These are phyloP conservation scores for Drosophila tsacasi DNA, from an alignment of 1,140 invertebrate species.

Conservation along the genomic window DNA sequence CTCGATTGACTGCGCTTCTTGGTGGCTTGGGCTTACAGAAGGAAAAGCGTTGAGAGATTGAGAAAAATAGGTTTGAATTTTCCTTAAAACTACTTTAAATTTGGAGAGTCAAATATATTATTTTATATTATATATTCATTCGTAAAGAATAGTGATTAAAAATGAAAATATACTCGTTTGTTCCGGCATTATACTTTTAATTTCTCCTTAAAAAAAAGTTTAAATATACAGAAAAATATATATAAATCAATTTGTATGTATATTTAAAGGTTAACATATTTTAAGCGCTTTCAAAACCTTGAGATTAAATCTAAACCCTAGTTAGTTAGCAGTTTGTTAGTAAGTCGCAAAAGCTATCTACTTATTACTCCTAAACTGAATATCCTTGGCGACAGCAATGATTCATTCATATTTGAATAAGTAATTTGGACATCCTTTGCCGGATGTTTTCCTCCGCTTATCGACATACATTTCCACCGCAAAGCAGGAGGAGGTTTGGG, in stretches of 20 bases:
- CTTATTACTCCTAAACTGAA: background rate
- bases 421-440: constrained; percentile 11
- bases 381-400: background rate
- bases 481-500: constrained; percentile 4
- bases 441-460: background rate
- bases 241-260: background rate
- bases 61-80: background rate
- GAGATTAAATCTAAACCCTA: background rate
- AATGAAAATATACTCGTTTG: background rate
- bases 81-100: background rate
- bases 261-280: no score
- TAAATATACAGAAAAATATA: no score
- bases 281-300: no score
- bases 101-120: background rate
- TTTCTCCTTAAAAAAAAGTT: no score
- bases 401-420: constrained; percentile 12
- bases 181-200: no score
- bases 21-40: background rate
- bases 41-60: background rate
- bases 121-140: background rate
- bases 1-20: constrained; percentile 9
- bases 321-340: background rate
- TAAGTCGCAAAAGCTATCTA: no score
- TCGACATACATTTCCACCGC: constrained; percentile 38
- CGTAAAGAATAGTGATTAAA: background rate